These are phyloP conservation scores for Amphipyra berbera DNA, from an alignment of 2,888 invertebrate species.

Conservation along the genomic window DNA sequence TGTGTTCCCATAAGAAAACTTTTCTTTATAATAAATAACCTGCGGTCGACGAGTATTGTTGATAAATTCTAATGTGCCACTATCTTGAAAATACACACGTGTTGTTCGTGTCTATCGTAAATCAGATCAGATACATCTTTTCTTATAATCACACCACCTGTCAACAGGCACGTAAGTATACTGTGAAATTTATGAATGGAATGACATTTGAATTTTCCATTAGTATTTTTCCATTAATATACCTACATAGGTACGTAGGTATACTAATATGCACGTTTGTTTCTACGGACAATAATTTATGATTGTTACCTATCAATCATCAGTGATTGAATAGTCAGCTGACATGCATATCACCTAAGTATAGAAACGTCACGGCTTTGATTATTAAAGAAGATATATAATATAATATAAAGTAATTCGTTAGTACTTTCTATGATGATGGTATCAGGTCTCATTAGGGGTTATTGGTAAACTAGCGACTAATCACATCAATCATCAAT, in stretches of 20 bases:
- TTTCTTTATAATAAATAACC: slow-evolving; percentile 71
- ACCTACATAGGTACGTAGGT: not conserved
- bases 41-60: slow-evolving; percentile 56
- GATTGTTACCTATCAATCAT: not conserved
- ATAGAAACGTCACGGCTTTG: no score
- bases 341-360: no score
- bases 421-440: no score
- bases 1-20: slow-evolving; percentile 72
- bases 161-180: not conserved
- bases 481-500: no score
- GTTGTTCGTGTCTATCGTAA: slow-evolving; percentile 7
- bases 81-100: not conserved
- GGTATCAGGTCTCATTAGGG: no score
- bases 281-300: not conserved
- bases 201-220: not conserved
- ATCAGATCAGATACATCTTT: slow-evolving; percentile 5
- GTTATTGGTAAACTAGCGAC: no score
- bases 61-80: slow-evolving; percentile 39
- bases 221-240: not conserved
- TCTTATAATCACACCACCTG: not conserved
- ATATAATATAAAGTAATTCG: no score
- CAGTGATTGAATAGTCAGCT: not conserved
- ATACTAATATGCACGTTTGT: not conserved
- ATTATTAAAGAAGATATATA: no score
- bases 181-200: not conserved